phyloP scores from a whole-genome alignment of 2,888 invertebrate species.

The Hetaerina titia region DNA sequence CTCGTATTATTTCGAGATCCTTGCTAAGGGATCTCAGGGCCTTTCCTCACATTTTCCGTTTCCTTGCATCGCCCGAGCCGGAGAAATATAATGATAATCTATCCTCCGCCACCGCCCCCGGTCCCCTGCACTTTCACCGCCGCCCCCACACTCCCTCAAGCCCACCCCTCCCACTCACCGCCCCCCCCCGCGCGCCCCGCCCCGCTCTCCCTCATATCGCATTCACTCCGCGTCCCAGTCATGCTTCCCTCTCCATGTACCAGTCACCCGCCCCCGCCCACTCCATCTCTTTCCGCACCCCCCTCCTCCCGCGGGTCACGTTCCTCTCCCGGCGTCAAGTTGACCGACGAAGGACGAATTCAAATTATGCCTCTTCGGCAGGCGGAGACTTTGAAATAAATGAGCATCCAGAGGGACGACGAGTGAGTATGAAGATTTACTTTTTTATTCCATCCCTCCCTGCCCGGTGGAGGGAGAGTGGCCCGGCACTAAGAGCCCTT shows the following conservation, averaged over 20 bases:
- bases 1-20: too few species aligned
- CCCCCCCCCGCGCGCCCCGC: too few species aligned
- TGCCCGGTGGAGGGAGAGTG: background rate
- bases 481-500: too few species aligned
- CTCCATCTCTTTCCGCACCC: background rate
- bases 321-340: conserved; percentile 22
- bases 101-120: background rate
- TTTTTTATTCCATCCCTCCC: background rate
- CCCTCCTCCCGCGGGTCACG: background rate
- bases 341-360: conserved; percentile 53
- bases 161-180: background rate
- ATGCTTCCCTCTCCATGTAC: background rate
- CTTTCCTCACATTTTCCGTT: too few species aligned
- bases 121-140: background rate
- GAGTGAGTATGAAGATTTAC: background rate
- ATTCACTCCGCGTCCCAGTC: conserved; percentile 7
- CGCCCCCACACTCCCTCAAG: background rate
- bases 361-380: conserved; percentile 12
- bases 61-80: too few species aligned
- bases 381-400: background rate
- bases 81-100: too few species aligned
- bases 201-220: background rate
- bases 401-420: background rate
- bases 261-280: background rate
- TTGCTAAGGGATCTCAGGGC: too few species aligned